These are phyloP conservation scores for Bucorvus abyssinicus DNA, from an alignment of 2,797 vertebrate species.

Conservation along the genomic window DNA sequence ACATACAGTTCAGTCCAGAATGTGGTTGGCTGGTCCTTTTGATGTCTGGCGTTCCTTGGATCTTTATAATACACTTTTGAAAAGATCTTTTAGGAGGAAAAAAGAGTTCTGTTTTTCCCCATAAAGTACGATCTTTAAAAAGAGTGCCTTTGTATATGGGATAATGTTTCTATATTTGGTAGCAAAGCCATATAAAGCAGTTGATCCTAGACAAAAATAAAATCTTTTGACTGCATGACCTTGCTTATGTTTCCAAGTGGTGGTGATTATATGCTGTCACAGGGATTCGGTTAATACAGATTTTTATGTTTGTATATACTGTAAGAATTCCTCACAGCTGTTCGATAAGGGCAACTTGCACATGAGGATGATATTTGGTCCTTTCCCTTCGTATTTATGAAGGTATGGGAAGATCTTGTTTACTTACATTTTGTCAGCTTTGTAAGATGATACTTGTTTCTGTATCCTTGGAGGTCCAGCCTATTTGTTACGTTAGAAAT, in stretches of 20 bases:
- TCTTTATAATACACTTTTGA: not conserved
- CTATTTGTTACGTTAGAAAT: not conserved
- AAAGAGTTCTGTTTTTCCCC: not conserved
- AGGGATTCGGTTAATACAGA: not conserved
- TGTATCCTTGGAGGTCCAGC: not conserved
- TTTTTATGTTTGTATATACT: not conserved
- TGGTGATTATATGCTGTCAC: not conserved
- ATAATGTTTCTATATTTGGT: slow-evolving; percentile 33
- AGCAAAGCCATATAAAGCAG: slow-evolving; percentile 34
- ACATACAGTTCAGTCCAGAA: not conserved
- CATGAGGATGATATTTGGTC: not conserved
- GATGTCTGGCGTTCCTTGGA: not conserved
- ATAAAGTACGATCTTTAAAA: not conserved
- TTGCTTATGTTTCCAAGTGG: slow-evolving; percentile 37
- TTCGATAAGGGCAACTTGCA: not conserved
- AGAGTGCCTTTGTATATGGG: not conserved
- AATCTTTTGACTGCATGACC: slow-evolving; percentile 29
- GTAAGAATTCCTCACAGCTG: not conserved
- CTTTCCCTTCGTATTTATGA: slow-evolving; percentile 15
- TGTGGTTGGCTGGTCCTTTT: not conserved
- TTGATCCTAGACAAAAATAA: slow-evolving; percentile 53
- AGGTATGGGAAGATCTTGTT: slow-evolving; percentile 30
- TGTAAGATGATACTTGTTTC: slow-evolving; percentile 20
- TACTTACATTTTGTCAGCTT: not conserved
- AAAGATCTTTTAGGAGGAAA: not conserved